phyloP scores from a whole-genome alignment of 37 sponge, comb jelly and placozoan species.

The Theonella swinhoei region DNA sequence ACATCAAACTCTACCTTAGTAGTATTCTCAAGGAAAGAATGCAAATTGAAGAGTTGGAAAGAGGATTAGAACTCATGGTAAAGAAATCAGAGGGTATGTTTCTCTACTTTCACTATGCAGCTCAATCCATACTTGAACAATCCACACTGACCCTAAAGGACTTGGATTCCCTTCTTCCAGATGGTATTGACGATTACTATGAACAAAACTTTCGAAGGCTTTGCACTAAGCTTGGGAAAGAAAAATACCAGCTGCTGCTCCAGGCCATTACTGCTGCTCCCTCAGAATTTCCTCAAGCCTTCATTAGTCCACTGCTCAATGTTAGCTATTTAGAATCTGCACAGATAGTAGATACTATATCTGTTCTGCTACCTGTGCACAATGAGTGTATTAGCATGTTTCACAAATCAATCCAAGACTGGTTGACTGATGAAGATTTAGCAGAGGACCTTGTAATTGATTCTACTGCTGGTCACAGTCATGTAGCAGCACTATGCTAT shows the following conservation, averaged over 20 bases:
- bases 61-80: slow-evolving; percentile 13
- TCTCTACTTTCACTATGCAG: slow-evolving; percentile 51
- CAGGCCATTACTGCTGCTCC: slow-evolving; percentile 24
- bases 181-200: slow-evolving; percentile 58
- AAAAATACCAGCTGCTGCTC: slow-evolving; percentile 10
- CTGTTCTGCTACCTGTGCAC: slow-evolving; percentile 9
- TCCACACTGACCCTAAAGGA: neutral
- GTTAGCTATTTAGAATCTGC: neutral
- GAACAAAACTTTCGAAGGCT: slow-evolving; percentile 31
- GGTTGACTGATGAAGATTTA: slow-evolving; percentile 18
- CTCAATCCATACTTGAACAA: slow-evolving; percentile 6
- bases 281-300: neutral
- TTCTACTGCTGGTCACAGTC: neutral
- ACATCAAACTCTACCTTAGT: slow-evolving; percentile 11
- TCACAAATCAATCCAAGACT: slow-evolving; percentile 44
- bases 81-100: slow-evolving; percentile 62
- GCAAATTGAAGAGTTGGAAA: neutral
- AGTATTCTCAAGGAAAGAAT: slow-evolving; percentile 12
- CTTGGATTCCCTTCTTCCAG: slow-evolving; percentile 37
- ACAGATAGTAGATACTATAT: neutral
- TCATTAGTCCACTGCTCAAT: slow-evolving; percentile 1
- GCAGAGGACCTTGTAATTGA: neutral
- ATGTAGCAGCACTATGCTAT: neutral
- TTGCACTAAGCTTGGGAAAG: neutral
- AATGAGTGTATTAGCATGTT: slow-evolving; percentile 17